Evolutionary conservation across 2,888 invertebrate genomes (phyloP).

Genomic region (Parasteatoda lunata): DNA sequence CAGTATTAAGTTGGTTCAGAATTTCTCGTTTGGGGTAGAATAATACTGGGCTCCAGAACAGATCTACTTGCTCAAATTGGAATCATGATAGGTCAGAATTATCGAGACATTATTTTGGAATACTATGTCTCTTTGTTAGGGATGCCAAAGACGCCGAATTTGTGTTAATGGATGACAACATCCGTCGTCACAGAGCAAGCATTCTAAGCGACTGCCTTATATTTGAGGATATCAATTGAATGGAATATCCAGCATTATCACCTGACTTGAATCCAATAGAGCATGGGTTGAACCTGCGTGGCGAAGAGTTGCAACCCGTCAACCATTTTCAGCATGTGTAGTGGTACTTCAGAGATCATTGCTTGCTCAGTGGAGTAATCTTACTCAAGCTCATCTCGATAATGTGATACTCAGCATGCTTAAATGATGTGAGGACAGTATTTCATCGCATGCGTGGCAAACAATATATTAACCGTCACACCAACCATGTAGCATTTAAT

Average conservation of each 20-base stretch:
- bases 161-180: not conserved
- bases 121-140: constrained; percentile 18
- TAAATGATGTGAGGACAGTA: not conserved
- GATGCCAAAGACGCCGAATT: not conserved
- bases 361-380: not conserved
- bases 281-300: constrained; percentile 3
- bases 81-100: too few species aligned
- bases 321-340: not conserved
- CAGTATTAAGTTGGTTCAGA: not conserved
- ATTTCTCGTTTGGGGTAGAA: not conserved
- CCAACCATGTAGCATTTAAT: too few species aligned
- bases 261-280: constrained; percentile 23
- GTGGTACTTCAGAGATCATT: not conserved
- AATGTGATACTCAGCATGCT: not conserved
- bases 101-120: constrained; percentile 7
- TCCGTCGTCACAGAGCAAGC: constrained; percentile 10
- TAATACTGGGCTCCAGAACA: too few species aligned
- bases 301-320: not conserved
- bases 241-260: constrained; percentile 20
- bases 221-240: constrained; percentile 11
- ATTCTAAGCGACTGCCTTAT: constrained; percentile 4
- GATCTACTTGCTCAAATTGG: too few species aligned
- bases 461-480: too few species aligned
- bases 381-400: not conserved
- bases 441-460: too few species aligned